Conservation (phyloP, 2,888 invertebrate genomes). For the Drosophila flavopinicola region DNA sequence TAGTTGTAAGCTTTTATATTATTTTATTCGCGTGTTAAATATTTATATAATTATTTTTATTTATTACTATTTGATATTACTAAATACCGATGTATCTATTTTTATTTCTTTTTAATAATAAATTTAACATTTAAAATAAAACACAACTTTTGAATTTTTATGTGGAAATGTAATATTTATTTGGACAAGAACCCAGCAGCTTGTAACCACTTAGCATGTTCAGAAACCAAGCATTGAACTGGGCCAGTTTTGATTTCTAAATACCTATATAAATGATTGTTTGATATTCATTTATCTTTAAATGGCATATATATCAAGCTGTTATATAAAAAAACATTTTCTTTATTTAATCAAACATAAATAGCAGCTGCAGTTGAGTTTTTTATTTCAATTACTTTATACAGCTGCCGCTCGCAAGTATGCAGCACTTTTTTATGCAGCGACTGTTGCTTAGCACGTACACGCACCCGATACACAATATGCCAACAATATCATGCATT, state of each 20-base stretch:
- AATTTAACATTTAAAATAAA: conserved; percentile 3
- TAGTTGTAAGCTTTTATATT: conserved; percentile 19
- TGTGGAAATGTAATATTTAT: no score
- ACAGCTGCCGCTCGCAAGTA: neutral
- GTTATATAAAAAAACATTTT: no score
- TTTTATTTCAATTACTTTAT: neutral
- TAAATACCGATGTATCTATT: conserved; percentile 48
- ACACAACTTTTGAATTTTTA: no score
- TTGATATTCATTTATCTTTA: neutral
- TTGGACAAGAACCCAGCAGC: neutral
- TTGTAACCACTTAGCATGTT: neutral
- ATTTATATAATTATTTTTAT: conserved; percentile 51
- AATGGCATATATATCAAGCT: no score
- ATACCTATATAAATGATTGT: no score
- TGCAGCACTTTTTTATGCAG: neutral
- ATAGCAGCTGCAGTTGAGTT: neutral
- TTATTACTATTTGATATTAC: conserved; percentile 54
- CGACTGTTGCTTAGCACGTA: neutral
- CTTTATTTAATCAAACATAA: no score
- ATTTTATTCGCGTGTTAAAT: conserved; percentile 26
- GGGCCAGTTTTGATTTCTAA: neutral
- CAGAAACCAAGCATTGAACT: neutral
- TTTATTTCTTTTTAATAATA: conserved; percentile 34
- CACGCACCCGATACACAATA: no score
- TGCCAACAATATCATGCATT: no score